Evolutionary conservation across 2,888 invertebrate genomes (phyloP), one percentile per base, ranked within the genome.

Genomic region (Aricia artaxerxes): DNA sequence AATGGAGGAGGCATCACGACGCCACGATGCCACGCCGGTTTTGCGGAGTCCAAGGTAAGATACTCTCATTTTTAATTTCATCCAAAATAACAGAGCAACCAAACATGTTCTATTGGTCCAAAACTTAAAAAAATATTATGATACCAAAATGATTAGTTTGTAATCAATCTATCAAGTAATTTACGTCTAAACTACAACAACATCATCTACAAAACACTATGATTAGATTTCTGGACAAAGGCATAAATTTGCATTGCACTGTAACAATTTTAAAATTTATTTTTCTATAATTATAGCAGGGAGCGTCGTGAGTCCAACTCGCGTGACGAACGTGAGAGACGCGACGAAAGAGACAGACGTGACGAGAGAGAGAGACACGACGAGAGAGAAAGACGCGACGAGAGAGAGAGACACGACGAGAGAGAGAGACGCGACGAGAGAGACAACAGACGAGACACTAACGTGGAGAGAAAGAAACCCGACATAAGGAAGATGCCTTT

Each of bases 401-500:
- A 82, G 13, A 73, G 81, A 16, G 81, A 80, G 1, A 80, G 57
- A 57, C 69, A 72, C 7, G 44, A 79, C 11, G 49, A 82, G 16
- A 73, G 81, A 11, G 81, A 80, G 2, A 80, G 57, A 31, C 72
- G 38, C 40, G 60, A 83, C 1, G 80, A 83, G 77, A 78, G 83
- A 7, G 82, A 80, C 13, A 82, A 81, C 6, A 80, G 83, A 6
- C 79, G 80, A 7, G 82, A 82, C 40, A 16, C 81, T 16, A 78
- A 78, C 31, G 79, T 57, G 1, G 87, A 87, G 60, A 24, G 84
- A 80, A 87, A 95, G 91, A 88, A 95, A 85, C 85, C 92, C 79
- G 94, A 94, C 57, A 96, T 96, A 82, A 96, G 96, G 81, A 97
- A 97, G 88, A 93, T 97, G 87, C 97, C 97, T 0, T 97, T 98